Conservation (phyloP, 2,797 vertebrate genomes). For the Gorsachius magnificus region DNA sequence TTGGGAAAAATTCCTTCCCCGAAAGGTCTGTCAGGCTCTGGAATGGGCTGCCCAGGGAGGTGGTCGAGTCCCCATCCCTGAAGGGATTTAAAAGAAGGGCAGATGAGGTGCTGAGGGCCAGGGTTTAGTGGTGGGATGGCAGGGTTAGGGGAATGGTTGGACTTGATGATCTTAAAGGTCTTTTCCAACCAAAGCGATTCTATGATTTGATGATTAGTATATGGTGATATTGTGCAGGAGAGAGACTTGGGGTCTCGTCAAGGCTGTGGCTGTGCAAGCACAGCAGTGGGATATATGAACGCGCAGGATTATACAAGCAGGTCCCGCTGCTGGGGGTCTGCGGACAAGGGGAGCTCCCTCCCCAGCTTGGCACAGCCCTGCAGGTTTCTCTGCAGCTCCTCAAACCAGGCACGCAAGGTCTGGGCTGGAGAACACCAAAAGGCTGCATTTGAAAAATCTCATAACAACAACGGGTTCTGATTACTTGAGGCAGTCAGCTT, state of each 20-base stretch:
- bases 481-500: neutral
- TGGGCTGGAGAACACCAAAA: neutral
- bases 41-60: no score
- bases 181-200: no score
- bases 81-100: no score
- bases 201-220: neutral
- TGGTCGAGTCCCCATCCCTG: no score
- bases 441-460: neutral
- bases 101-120: no score
- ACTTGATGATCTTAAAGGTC: no score
- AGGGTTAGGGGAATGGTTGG: no score
- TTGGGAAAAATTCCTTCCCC: no score
- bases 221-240: neutral
- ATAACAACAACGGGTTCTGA: neutral
- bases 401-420: fast-evolving
- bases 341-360: neutral
- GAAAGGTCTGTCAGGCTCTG: no score
- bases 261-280: neutral
- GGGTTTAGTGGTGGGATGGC: no score
- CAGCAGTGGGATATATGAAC: no score
- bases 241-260: neutral
- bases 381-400: neutral
- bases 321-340: neutral
- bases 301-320: fast-evolving
- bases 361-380: neutral